phyloP scores from a whole-genome alignment of 2,888 invertebrate species.

The Drosophila picticornis region DNA sequence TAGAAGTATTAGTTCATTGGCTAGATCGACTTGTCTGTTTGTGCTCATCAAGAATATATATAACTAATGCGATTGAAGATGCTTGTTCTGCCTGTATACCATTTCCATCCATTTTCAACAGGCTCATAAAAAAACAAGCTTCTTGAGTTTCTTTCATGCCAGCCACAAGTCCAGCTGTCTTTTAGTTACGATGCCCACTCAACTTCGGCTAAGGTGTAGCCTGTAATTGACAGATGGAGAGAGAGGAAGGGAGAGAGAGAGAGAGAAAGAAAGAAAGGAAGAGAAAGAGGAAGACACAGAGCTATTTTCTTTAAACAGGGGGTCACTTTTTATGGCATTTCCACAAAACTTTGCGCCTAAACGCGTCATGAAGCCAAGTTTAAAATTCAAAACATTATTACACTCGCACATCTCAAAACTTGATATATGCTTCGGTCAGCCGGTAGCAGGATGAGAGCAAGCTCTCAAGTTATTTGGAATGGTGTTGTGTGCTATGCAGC shows the following conservation, averaged over 20 bases:
- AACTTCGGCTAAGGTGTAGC: conserved; percentile 31
- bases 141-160: conserved; percentile 53
- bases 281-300: not conserved
- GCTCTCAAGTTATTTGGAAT: too few relatives aligned
- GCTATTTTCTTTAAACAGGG: conserved; percentile 29
- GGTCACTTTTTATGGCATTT: conserved; percentile 52
- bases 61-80: not conserved
- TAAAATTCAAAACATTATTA: conserved; percentile 37
- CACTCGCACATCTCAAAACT: not conserved
- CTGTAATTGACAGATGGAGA: conserved; percentile 59
- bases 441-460: not conserved
- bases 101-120: not conserved
- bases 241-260: not conserved
- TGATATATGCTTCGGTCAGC: conserved; percentile 5
- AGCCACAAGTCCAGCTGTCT: conserved; percentile 23
- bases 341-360: conserved; percentile 64
- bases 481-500: not conserved
- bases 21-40: not conserved
- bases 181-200: conserved; percentile 1
- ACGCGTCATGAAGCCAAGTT: conserved; percentile 65
- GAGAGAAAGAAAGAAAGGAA: not conserved
- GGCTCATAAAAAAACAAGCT: conserved; percentile 41
- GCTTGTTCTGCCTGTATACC: not conserved
- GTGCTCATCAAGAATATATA: not conserved
- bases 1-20: not conserved